phyloP scores from a whole-genome alignment of 2,113 vertebrate species.

The Platysteira castanea region DNA sequence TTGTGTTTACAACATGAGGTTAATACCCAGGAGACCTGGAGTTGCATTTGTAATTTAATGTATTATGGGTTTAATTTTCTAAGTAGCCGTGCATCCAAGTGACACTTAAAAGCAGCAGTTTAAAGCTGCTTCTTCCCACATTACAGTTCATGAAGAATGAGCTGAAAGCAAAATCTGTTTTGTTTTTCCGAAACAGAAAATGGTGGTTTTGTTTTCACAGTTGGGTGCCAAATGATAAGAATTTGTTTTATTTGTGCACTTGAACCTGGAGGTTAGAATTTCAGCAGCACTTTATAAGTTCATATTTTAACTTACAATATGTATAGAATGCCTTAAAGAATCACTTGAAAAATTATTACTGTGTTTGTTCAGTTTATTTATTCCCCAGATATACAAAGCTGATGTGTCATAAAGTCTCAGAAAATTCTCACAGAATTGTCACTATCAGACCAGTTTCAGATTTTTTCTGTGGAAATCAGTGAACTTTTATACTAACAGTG shows the following conservation, averaged over 20 bases:
- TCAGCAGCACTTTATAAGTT: neutral
- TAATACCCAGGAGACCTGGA: slow-evolving; percentile 35
- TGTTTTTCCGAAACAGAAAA: neutral
- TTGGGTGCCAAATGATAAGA: neutral
- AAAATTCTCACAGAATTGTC: neutral
- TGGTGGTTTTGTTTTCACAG: neutral
- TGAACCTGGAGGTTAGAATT: neutral
- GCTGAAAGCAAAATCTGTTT: neutral
- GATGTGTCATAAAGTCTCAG: neutral
- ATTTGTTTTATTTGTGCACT: neutral
- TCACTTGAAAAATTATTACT: neutral
- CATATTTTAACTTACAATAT: neutral
- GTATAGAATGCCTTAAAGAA: neutral
- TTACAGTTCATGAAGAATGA: neutral
- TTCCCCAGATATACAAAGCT: neutral
- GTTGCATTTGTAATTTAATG: slow-evolving; percentile 3
- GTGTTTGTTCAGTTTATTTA: neutral
- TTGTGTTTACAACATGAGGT: slow-evolving; percentile 24
- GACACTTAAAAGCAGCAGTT: neutral
- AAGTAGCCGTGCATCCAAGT: slow-evolving; percentile 15
- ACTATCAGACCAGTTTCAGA: neutral
- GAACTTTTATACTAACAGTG: neutral
- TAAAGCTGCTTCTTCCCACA: neutral
- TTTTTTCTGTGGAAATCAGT: neutral
- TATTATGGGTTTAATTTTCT: slow-evolving; percentile 44